Evolutionary conservation across 2,797 vertebrate genomes (phyloP).

Genomic region (Serranus cabrilla): DNA sequence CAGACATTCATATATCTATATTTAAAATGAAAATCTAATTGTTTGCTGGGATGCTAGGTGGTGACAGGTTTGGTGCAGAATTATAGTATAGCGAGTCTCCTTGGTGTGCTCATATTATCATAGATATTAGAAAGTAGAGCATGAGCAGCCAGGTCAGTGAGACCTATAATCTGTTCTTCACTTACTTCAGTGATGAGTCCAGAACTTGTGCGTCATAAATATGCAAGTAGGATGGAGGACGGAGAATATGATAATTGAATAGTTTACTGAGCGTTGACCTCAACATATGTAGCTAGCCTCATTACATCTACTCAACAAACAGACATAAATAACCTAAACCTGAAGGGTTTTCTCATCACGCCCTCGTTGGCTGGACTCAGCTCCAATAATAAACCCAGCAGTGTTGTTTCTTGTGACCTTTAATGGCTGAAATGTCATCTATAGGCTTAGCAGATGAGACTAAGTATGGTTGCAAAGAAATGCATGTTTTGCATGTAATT

Average conservation of each 20-base stretch:
- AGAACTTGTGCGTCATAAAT: conserved; percentile 16
- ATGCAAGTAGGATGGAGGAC: conserved; percentile 14
- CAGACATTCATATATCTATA: background rate
- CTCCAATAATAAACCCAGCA: no score
- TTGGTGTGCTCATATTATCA: conserved; percentile 43
- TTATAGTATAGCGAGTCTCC: conserved; percentile 20
- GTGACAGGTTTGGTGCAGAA: conserved; percentile 12
- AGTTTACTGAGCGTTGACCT: background rate
- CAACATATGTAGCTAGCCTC: background rate
- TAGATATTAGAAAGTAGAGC: conserved; percentile 50
- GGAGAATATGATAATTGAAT: background rate
- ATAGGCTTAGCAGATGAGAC: no score
- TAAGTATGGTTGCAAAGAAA: no score
- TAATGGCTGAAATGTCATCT: no score
- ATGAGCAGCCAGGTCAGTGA: conserved; percentile 9
- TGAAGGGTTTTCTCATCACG: background rate
- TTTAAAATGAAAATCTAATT: conserved; percentile 9
- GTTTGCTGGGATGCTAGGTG: conserved; percentile 1
- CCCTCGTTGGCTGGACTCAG: background rate
- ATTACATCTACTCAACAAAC: background rate
- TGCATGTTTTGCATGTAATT: no score
- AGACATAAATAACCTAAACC: background rate
- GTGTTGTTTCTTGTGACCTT: no score
- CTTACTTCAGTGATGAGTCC: conserved; percentile 4
- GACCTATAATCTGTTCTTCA: conserved; percentile 23